Evolutionary conservation across 2,113 vertebrate genomes (phyloP), one percentile per base, ranked within the genome.

Genomic region (Anhinga rufa): DNA sequence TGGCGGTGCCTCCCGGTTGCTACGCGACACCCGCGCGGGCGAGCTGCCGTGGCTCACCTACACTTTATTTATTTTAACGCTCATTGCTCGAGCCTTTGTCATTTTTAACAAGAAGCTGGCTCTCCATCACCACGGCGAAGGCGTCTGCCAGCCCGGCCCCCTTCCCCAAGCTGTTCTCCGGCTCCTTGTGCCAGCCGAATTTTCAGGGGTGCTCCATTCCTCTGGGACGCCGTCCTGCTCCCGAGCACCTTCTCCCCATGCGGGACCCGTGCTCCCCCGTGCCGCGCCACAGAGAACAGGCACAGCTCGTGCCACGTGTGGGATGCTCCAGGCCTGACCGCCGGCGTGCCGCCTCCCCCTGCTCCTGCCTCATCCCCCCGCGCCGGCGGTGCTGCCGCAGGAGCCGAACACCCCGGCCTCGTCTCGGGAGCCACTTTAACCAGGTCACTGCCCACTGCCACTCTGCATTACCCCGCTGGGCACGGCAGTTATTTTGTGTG

Each of bases 51-150:
- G 57, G 82, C 92, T 96, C 96, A 97, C 96, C 96, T 97, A 97
- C 96, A 96, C 96, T 96, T 95, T 96, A 95, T 97, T 95, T 97
- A 97, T 97, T 97, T 97, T 97, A 96, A 95, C 80, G 29, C 94
- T 95, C 86, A 2, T 65, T 82, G 66, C 86, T 96, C 40, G 19
- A 97, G 94, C 90, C 92, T 97, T 97, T 96, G 95, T 97, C 90
- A 94, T 95, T 69, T 94, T 34, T 82, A 88, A 89, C 70, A 10
- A 96, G 94, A 58, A 96, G 72, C 66, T 71, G 79, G 36, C 71
- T 95, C 91, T 88, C 94, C 91, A 88, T 95, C 96, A 79, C 52
- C 9, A 8, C 7, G 1, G 88, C 36, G 86, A 85, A 88, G 96
- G 95, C 90, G 48, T 52, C 91, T 89, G 93, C 94, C 95, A 87